Evolutionary conservation across 2,888 invertebrate genomes (phyloP).

Genomic region (Mesodorylaimus sp.): DNA sequence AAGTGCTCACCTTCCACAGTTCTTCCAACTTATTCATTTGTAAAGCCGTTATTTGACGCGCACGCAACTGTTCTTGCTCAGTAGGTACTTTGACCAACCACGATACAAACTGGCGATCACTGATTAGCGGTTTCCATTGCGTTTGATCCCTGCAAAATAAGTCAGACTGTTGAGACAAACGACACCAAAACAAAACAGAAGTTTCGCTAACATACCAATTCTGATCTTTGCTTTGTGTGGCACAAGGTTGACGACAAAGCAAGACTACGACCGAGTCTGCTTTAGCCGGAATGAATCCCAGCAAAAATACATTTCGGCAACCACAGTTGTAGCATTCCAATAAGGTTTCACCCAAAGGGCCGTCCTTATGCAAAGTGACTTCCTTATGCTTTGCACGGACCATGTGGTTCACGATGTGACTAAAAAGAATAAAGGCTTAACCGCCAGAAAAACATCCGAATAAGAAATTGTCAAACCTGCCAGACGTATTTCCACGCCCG

Average conservation of each 20-base stretch:
- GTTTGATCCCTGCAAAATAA: slow-evolving; percentile 58
- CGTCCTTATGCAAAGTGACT: slow-evolving; percentile 87
- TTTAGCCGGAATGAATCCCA: slow-evolving; percentile 97
- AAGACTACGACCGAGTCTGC: slow-evolving; percentile 93
- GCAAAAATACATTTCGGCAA: slow-evolving; percentile 86
- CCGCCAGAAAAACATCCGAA: slow-evolving; percentile 3
- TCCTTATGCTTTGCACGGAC: slow-evolving; percentile 99
- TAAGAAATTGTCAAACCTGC: slow-evolving; percentile 34
- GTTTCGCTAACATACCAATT: slow-evolving; percentile 49
- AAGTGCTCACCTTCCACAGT: slow-evolving; percentile 55
- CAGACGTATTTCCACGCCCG: slow-evolving; percentile 89
- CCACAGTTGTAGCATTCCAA: slow-evolving; percentile 98
- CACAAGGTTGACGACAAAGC: slow-evolving; percentile 91
- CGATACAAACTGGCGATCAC: slow-evolving; percentile 79
- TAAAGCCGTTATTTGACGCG: slow-evolving; percentile 84
- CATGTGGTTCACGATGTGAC: slow-evolving; percentile 94
- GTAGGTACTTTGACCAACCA: slow-evolving; percentile 96
- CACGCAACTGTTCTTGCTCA: slow-evolving; percentile 82
- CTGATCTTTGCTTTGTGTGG: slow-evolving; percentile 94
- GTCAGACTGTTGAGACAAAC: not conserved
- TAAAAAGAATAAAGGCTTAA: slow-evolving; percentile 32
- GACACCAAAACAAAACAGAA: not conserved
- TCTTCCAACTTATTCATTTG: slow-evolving; percentile 96
- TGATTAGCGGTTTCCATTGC: slow-evolving; percentile 93
- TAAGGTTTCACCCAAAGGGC: slow-evolving; percentile 88